Base-by-base conservation (phyloP, 2,797 vertebrate species). In the Mallotus villosus region DNA sequence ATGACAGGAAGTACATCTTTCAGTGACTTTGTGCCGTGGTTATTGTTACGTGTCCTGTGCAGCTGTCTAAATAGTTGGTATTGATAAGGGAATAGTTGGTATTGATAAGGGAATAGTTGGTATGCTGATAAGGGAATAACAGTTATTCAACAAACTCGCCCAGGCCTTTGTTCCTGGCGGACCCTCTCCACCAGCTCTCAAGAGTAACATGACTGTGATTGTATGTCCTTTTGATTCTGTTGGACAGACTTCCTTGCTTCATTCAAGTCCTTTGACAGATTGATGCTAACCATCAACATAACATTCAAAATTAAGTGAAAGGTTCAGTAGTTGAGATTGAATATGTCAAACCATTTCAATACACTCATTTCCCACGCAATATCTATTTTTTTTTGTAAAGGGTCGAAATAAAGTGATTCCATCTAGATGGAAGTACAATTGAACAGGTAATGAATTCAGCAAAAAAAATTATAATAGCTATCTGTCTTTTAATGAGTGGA, bases 381-480 rank as follows among this genome's bases (percentile, higher is more conserved):
- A 55, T 5, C 8, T 21, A 25, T 22, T 11, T 60, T 21, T 22
- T 11, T 60, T 21, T 21, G 9, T 22, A 60, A 25, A 60, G 12
- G 60, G 67, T 70, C 32, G 62, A 78, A 59, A 57, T 80, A 59
- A 17, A 78, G 76, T 86, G 72, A 86, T 83, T 82, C 74, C 11
- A 4, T 58, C 57, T 77, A 69, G 85, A 86, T 90, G 85, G 71
- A 79, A 85, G 85, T 85, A 70, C 78, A 74, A 78, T 82, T 55
- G 81, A 80, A 78, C 67, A 32, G 0, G 70, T 70, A 76, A 85
- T 86, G 78, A 82, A 87, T 87, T 77, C 70, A 85, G 76, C 68
- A 17, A 55, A 34, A 73, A 73, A 80, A 72, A 83, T 82, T 78
- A 80, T 71, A 82, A 82, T 19, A 65, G 70, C 78, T 79, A 74